Base-by-base conservation (phyloP, 2,888 invertebrate genomes). In the Allophyes oxyacanthae region DNA sequence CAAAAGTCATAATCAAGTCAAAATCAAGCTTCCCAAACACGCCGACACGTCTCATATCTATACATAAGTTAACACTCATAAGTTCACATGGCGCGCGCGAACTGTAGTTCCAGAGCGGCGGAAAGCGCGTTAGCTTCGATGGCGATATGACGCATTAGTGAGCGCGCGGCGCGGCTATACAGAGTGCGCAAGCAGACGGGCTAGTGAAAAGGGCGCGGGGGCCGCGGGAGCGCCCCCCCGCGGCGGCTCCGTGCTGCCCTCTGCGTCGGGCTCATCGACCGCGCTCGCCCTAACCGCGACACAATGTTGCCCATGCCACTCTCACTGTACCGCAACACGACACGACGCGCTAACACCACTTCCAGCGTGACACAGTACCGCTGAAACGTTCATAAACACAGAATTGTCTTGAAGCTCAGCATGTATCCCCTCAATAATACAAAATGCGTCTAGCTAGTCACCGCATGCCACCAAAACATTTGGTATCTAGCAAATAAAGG, bases 121-220 rank as follows among this genome's bases (percentile, higher is more conserved):
- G 75, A 71, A 80, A 72, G 83, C 86, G 83, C 92, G 93, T 92
- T 88, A 82, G 79, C 81, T 86, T 81, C 77, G 82, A 75, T 82
- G 84, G 91, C 91, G 85, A 81, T 86, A 88, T 92, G 93, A 92
- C 93, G 93, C 93, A 92, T 92, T 92, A 92, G 91, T 93, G 93
- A 93, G 85, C 92, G 93, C 92, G 92, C 92, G 91, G 89, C 90
- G 86, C 90, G 90, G 86, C 80, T 79, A 81, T 80, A 85, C 87
- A 72, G 83, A 84, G 86, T 89, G 90, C 91, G 91, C 91, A 85
- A 83, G 87, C 87, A 85, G 81, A 74, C 86, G 87, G 85, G 85
- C 86, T 75, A 82, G 78, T 64, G 82, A 76, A 75, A 81, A 79
- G 81, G 78, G 81, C 72, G 87, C 75, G 84, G 84, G 84, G 84